phyloP scores from a whole-genome alignment of 2,113 vertebrate genomes.

The Siniperca chuatsi region DNA sequence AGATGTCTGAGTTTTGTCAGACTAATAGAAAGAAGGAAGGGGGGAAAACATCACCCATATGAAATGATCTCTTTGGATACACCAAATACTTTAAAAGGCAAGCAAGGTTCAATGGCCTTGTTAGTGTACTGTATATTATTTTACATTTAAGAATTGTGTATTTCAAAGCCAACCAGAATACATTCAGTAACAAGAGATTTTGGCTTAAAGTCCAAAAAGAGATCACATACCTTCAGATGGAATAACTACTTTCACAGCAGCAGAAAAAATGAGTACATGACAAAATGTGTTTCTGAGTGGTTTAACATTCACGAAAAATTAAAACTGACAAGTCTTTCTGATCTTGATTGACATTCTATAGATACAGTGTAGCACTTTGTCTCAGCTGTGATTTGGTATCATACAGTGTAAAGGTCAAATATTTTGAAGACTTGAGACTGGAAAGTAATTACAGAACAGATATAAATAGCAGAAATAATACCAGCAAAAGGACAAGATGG shows the following conservation, averaged over 20 bases:
- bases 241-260: constrained; percentile 45
- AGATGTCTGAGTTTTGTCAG: background rate
- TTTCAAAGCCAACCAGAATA: constrained; percentile 60
- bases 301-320: constrained; percentile 25
- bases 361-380: constrained; percentile 43
- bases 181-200: constrained; percentile 64
- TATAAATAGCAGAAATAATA: constrained; percentile 28
- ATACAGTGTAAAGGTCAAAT: constrained; percentile 65
- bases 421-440: constrained; percentile 31
- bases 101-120: constrained; percentile 51
- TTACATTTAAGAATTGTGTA: constrained; percentile 32
- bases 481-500: constrained; percentile 24
- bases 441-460: constrained; percentile 21
- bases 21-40: background rate
- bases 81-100: constrained; percentile 75
- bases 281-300: constrained; percentile 13
- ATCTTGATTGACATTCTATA: constrained; percentile 33
- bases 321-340: constrained; percentile 13
- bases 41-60: background rate
- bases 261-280: constrained; percentile 30
- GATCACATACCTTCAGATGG: constrained; percentile 21
- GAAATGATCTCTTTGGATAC: constrained; percentile 70
- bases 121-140: constrained; percentile 38
- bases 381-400: constrained; percentile 57
- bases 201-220: constrained; percentile 42